Evolutionary conservation across 1,140 invertebrate species (phyloP), one percentile per base, ranked within the genome.

Genomic region (Sycophila sp.): DNA sequence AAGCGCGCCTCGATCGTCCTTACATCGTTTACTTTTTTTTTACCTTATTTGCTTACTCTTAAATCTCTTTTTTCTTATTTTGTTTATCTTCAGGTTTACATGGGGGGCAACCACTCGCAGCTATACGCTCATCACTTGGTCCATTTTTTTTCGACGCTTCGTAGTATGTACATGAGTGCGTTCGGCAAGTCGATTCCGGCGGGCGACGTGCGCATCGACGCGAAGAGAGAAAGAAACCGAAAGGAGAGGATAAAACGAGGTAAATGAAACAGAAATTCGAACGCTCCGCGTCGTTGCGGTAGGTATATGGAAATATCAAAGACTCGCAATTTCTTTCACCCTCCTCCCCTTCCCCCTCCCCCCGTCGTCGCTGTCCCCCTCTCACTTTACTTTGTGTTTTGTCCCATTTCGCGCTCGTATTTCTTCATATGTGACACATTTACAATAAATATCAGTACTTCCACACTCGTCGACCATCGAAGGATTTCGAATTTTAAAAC

Each of bases 381-480:
- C 40, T 7, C 40, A 17, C 40, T 42, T 17, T 17, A 17, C 3
- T 42, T 73, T n/a, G n/a, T n/a, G n/a, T n/a, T n/a, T n/a, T n/a
- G n/a, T n/a, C n/a, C n/a, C n/a, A n/a, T n/a, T n/a, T 70, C 67
- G 60, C 59, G 56, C 76, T 76, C 77, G 77, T 81, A 76, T 22
- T 47, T 47, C 10, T 47, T 77, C 68, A 76, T 82, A 81, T 82
- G 76, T 79, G 80, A 84, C 80, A 83, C 81, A 83, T 83, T 82
- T 83, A 83, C 81, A 83, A 80, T 83, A 82, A 71, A 84, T 82
- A 83, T 83, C 81, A 83, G 81, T 81, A 81, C 74, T 69, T 82
- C n/a, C n/a, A n/a, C 82, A 78, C 70, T 83, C 72, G 70, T 73
- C 79, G 78, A 78, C 74, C 79, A 77, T 81, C 72, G 30, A 71